Evolutionary conservation across 2,888 invertebrate species (phyloP), one percentile per base, ranked within the genome.

Genomic region (Apodemia zela): DNA sequence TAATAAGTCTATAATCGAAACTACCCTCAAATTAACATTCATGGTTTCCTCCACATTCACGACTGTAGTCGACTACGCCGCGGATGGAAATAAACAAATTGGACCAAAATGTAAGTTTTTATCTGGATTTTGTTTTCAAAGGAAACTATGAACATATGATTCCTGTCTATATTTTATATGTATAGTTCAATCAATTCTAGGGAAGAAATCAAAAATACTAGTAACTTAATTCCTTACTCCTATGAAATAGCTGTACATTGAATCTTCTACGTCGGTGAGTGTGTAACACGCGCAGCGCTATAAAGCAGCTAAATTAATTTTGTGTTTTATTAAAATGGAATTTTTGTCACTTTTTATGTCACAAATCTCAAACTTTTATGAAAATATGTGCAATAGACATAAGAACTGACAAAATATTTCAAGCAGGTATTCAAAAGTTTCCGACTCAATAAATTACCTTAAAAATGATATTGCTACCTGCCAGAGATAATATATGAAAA

Each of bases 281-380:
- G n/a, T 45, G 10, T 15, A n/a, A n/a, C 42, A n/a, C 42, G 4
- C n/a, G n/a, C n/a, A n/a, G 38, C n/a, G n/a, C 42, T 45, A n/a
- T n/a, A 45, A 1, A 45, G n/a, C 42, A 42, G 42, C 15, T 45
- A n/a, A n/a, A 11, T 42, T 6, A 15, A 6, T 45, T 45, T 15
- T 38, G 11, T 13, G n/a, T 45, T 45, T 45, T 45, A n/a, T 45
- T 45, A 3, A 6, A 6, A n/a, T 45, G 45, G 8, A 45, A 17
- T 45, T n/a, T 45, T 45, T 45, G 45, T 45, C 45, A 45, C n/a
- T 45, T 45, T 45, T 45, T 45, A 45, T 45, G 45, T 45, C 45
- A 45, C 45, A n/a, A 45, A 45, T n/a, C 7, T n/a, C n/a, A 45
- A n/a, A 45, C n/a, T n/a, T 7, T 45, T n/a, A n/a, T 3, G 6